Evolutionary conservation across 2,797 vertebrate genomes (phyloP), one percentile per base, ranked within the genome.

Genomic region (Spinibarbus caldwelli): DNA sequence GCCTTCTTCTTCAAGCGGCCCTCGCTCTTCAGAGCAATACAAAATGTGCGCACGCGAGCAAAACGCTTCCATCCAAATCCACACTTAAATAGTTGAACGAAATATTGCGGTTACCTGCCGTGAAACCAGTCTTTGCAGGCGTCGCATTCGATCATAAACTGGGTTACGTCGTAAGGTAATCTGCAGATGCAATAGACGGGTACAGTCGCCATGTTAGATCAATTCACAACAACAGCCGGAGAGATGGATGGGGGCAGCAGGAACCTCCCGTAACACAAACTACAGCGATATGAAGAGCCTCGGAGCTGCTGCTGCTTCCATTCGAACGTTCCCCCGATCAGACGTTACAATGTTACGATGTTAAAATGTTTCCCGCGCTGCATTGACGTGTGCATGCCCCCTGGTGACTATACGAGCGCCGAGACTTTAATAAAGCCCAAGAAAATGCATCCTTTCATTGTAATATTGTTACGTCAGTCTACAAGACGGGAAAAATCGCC

Each of bases 61-160:
- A 85, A 87, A 92, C 85, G 89, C 85, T 87, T 79, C 83, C 89
- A 90, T 83, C 90, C 92, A 91, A 92, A 90, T 72, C 57, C 72
- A 86, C 81, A 62, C 29, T 49, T 82, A 77, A 86, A 88, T 85
- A 68, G 83, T 66, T 68, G 26, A 26, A 79, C 82, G 86, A 86
- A 91, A 86, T 88, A 68, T 80, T 89, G 88, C 85, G 79, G 21
- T 97, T 97, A 98, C 97, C 97, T 98, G 96, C 97, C 97, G 95
- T 98, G 97, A 94, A 99, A 99, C 97, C 97, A 99, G 95, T 99
- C 97, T 94, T 98, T 97, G 95, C 97, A 99, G 87, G 96, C 96
- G 89, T 99, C 97, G 96, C 97, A 99, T 93, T 98, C 97, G 95
- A 99, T 98, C 97, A 98, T 98, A 93, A 99, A 99, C 95, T 97